Conservation (phyloP, 2,113 vertebrate species). For the Zosterops borbonicus region DNA sequence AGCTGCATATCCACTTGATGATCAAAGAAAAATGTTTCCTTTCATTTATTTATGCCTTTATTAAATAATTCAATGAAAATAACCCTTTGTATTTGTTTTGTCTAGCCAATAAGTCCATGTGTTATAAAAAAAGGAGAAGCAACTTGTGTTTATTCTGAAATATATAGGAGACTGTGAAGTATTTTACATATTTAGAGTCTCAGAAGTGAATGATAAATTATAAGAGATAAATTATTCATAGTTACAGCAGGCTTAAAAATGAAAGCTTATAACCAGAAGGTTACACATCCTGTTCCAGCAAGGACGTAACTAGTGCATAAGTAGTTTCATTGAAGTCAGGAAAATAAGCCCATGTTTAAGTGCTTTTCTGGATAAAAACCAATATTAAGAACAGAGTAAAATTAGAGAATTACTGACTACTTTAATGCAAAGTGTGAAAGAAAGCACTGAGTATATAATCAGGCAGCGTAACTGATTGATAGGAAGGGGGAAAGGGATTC, state of each 20-base stretch:
- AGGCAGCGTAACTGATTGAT: background rate
- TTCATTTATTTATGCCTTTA: constrained; percentile 7
- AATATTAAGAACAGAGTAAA: background rate
- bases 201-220: background rate
- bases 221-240: background rate
- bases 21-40: constrained; percentile 4
- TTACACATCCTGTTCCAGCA: background rate
- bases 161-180: background rate
- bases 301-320: background rate
- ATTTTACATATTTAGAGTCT: background rate
- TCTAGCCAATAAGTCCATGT: background rate
- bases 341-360: background rate
- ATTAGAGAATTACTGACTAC: background rate
- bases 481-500: background rate
- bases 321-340: background rate
- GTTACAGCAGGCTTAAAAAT: background rate
- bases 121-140: background rate
- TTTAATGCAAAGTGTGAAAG: background rate
- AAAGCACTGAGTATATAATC: background rate
- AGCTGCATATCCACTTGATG: background rate
- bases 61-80: constrained; percentile 30
- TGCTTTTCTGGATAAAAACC: background rate
- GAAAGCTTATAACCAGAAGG: background rate
- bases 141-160: background rate
- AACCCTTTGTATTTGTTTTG: background rate